These are phyloP conservation scores for Mimachlamys varia DNA, from an alignment of 2,888 invertebrate species.

Conservation along the genomic window DNA sequence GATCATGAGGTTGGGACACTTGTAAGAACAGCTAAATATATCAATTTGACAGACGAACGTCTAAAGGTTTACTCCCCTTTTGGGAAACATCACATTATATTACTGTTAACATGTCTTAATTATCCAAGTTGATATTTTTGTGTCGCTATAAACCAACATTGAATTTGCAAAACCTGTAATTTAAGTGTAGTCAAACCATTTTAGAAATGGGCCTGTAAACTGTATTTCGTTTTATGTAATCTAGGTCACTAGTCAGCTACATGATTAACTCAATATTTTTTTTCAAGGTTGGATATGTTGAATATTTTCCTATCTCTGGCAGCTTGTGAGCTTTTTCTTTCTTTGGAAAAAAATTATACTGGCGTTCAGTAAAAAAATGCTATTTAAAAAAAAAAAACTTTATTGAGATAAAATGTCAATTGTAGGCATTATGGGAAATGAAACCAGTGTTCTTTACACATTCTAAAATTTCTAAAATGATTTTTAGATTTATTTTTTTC, in stretches of 20 bases:
- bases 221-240: conserved; percentile 20
- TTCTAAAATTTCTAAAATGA: neutral
- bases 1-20: neutral
- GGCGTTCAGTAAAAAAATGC: neutral
- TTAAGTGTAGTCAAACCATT: conserved; percentile 27
- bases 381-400: neutral
- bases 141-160: conserved; percentile 8
- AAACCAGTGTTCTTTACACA: neutral
- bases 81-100: conserved; percentile 13
- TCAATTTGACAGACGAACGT: no score
- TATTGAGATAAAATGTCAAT: neutral
- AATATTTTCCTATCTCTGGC: neutral
- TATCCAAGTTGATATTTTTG: conserved; percentile 32
- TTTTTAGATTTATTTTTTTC: neutral
- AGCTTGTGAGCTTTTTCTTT: conserved; percentile 2
- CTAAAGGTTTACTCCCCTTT: neutral
- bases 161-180: neutral
- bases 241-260: neutral
- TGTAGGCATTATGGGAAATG: neutral
- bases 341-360: neutral
- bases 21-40: neutral
- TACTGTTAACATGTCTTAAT: neutral
- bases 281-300: neutral
- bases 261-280: neutral
- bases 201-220: conserved; percentile 14